These are phyloP conservation scores for Cairina moschata DNA, from an alignment of 2,113 vertebrate genomes.

Conservation along the genomic window DNA sequence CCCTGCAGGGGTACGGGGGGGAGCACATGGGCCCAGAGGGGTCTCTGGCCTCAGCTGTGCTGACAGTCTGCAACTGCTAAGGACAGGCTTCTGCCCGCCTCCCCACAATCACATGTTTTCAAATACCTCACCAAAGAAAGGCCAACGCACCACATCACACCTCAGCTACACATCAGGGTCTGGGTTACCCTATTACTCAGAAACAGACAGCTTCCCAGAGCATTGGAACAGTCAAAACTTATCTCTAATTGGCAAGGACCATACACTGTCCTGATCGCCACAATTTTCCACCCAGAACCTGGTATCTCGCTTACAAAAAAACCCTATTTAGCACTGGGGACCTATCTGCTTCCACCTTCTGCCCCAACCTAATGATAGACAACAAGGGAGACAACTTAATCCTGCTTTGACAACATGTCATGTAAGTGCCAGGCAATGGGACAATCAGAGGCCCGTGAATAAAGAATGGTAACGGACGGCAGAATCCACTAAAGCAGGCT, in stretches of 20 bases:
- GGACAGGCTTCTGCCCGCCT: not conserved
- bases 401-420: not conserved
- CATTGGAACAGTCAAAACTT: not conserved
- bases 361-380: rapidly evolving
- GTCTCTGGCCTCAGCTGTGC: not conserved
- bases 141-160: not conserved
- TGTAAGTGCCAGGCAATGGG: not conserved
- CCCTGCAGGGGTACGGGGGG: too few species aligned
- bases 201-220: not conserved
- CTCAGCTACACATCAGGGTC: not conserved
- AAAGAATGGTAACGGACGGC: rapidly evolving
- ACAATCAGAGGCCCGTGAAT: not conserved
- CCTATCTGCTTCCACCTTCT: not conserved
- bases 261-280: not conserved
- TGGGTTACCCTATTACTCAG: not conserved
- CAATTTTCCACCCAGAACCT: not conserved
- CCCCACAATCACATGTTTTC: not conserved
- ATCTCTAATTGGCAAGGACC: not conserved
- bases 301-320: not conserved
- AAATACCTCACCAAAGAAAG: not conserved
- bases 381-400: not conserved
- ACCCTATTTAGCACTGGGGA: not conserved
- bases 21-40: too few species aligned
- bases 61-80: not conserved
- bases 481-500: not conserved